A percentile compares a stretch with the other conserved stretches of the same genome.
Conservation (phyloP, 2,113 vertebrate species). For the Tragelaphus scriptus region DNA sequence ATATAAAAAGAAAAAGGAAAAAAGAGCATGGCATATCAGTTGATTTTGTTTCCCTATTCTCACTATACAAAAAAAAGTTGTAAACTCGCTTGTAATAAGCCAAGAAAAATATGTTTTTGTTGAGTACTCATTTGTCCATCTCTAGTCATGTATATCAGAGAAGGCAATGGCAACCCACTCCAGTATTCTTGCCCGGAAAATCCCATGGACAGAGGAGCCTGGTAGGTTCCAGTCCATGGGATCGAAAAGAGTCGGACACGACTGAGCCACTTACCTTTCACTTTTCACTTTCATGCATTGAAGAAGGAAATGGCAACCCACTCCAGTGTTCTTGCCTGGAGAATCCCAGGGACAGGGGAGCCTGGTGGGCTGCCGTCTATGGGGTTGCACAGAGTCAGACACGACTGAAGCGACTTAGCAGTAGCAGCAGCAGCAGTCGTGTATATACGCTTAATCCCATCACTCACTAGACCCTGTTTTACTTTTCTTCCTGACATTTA, state of each 20-base stretch:
- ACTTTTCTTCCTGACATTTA: not conserved
- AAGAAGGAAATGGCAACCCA: too few species aligned
- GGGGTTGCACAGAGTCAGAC: rapidly evolving
- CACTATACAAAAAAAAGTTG: not conserved
- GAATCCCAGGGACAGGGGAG: rapidly evolving
- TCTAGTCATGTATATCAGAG: not conserved
- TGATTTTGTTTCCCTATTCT: not conserved
- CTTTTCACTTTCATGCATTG: too few species aligned
- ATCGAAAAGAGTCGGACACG: rapidly evolving
- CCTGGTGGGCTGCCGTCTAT: too few species aligned
- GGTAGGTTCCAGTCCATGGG: not conserved
- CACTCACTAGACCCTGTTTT: not conserved
- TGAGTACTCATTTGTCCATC: not conserved
- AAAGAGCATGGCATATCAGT: not conserved
- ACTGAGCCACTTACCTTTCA: not conserved
- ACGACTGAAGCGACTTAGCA: not conserved
- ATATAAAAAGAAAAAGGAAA: not conserved
- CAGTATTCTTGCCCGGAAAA: not conserved
- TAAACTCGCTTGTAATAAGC: not conserved
- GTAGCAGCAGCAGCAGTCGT: not conserved
- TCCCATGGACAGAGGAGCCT: not conserved
- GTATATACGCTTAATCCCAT: not conserved
- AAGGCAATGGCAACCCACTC: not conserved
- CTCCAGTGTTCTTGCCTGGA: too few species aligned
- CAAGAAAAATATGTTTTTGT: not conserved